Base-by-base conservation (phyloP, 2,888 invertebrate genomes). In the Harmothoe impar region DNA sequence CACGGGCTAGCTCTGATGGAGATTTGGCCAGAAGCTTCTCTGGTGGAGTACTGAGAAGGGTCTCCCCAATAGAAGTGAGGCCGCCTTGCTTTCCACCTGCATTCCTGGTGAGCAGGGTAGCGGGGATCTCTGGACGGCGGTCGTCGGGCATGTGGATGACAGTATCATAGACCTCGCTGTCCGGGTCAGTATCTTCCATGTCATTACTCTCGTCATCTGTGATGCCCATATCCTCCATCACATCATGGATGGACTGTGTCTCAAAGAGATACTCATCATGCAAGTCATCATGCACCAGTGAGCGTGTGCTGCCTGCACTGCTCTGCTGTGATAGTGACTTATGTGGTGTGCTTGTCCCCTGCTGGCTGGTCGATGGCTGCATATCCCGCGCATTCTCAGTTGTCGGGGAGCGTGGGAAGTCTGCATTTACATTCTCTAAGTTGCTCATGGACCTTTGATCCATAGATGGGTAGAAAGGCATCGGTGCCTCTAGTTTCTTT, bases 181-280 rank as follows among this genome's bases (percentile, higher is more conserved):
- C 86, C 17, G 86, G 86, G 33, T 86, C 86, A 1, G 86, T 86
- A 29, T 86, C 86, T 29, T 86, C 86, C 86, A 86, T 86, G 52
- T 86, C 86, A 25, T 52, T 54, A 54, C 33, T 56, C 54, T 86
- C 86, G 29, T 86, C 86, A 54, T 86, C 86, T 10, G 86, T 54
- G 12, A 86, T 86, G 29, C 89, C 89, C 89, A 68, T 62, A 23
- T 89, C 91, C 17, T 91, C 92, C 33, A 93, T 89, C 29, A 91
- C 89, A 17, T 89, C 90, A 5, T 91, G 81, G 72, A 93, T 91
- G n/a, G 91, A 92, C 52, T 91, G 91, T 20, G 92, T 88, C 89
- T 93, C 93, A 88, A 91, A 91, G 90, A 93, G 89, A 15, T 92
- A 92, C 88, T 92, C 92, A 23, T 90, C 91, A 7, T 92, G 85